Base-by-base conservation (phyloP, 2,113 vertebrate species). In the Spermophilus dauricus region DNA sequence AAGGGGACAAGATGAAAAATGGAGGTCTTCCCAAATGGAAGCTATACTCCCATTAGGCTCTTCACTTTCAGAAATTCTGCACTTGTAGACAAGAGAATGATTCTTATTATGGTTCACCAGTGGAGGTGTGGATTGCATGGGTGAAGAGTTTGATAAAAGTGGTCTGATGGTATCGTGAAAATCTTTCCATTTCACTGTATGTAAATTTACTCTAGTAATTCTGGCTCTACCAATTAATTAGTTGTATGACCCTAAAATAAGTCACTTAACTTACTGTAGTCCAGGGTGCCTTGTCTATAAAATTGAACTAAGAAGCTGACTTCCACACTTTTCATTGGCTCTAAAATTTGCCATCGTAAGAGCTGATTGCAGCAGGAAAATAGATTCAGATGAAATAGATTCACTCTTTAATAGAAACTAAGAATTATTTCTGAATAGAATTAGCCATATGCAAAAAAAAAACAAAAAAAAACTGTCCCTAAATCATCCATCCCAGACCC, bases 381-480 rank as follows among this genome's bases (percentile, higher is more conserved):
- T 4, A 67, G 11, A 37, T 51, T 10, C 91, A 87, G n/a, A 61
- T 61, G 30, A 94, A 85, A n/a, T n/a, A n/a, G n/a, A n/a, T n/a
- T n/a, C 11, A 26, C 53, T 61, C 73, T 67, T 56, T 20, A 28
- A 77, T 18, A 5, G 13, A 69, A 17, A 28, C n/a, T 37, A 82
- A 69, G 81, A 82, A 91, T 70, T 86, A 93, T n/a, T 65, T 76
- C 32, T 70, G 18, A 93, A 37, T 70, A 58, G 51, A 32, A 83
- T 67, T 82, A 45, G n/a, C 34, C 39, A 32, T 32, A 30, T 83
- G 26, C 51, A 86, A 51, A 53, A 32, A 77, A 89, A 8, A 9
- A 45, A 42, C 5, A 5, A 42, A 42, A 53, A 32, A 77, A 89
- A 96, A 91, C 9, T 69, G 1, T 8, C 32, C 10, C 48, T 32